Conservation (phyloP, 2,113 vertebrate species). For the Thunnus thynnus region DNA sequence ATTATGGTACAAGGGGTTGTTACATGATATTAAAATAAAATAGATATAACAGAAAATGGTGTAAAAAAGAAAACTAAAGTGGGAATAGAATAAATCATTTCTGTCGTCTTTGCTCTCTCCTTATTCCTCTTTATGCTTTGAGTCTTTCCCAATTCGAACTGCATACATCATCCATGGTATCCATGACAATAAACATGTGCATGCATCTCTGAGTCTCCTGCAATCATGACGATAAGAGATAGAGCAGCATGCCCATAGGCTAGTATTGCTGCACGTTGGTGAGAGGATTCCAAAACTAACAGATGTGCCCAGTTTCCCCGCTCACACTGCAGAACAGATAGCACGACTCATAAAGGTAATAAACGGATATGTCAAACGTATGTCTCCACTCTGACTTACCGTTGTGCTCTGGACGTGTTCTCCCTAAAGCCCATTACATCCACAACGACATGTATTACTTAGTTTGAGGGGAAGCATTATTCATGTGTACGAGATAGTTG, state of each 20-base stretch:
- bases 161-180: conserved; percentile 23
- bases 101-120: neutral
- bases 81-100: conserved; percentile 27
- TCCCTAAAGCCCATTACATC: conserved; percentile 41
- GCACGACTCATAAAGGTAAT: conserved; percentile 54
- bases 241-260: conserved; percentile 26
- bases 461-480: conserved; percentile 50
- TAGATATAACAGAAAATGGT: neutral
- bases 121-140: neutral
- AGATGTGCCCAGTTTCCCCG: conserved; percentile 43
- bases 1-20: neutral
- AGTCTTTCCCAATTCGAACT: conserved; percentile 10
- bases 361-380: conserved; percentile 47
- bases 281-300: conserved; percentile 43
- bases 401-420: conserved; percentile 18
- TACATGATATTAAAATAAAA: conserved; percentile 16
- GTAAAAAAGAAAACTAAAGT: neutral
- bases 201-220: conserved; percentile 4
- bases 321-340: conserved; percentile 61
- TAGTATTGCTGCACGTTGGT: neutral
- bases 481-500: conserved; percentile 53
- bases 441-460: conserved; percentile 28
- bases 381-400: conserved; percentile 28
- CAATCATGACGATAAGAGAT: conserved; percentile 24
- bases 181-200: conserved; percentile 34